These are phyloP conservation scores for Epinephelus malabaricus DNA, from an alignment of 2,797 vertebrate genomes.

Conservation along the genomic window DNA sequence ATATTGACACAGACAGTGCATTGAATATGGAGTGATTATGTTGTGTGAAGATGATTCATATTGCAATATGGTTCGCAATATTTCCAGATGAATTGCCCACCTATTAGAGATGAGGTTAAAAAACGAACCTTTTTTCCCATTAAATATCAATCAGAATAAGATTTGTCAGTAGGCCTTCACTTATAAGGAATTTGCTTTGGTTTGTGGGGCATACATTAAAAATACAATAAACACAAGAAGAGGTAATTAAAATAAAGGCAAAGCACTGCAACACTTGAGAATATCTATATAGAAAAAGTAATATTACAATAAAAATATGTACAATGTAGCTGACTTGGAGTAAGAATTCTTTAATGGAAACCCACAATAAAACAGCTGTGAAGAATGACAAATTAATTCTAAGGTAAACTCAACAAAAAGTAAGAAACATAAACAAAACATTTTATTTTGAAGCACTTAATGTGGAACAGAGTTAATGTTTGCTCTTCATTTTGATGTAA, in stretches of 20 bases:
- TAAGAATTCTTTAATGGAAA: background rate
- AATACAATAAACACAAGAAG: too few species aligned
- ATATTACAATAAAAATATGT: too few species aligned
- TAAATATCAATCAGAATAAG: too few species aligned
- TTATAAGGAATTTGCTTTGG: too few species aligned
- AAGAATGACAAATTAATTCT: background rate
- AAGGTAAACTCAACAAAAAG: background rate
- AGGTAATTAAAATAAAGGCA: too few species aligned
- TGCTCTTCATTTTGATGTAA: background rate
- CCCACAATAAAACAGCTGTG: background rate
- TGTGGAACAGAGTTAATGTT: background rate
- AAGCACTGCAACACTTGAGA: too few species aligned
- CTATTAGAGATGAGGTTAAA: background rate
- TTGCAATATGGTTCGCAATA: background rate
- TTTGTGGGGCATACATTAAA: too few species aligned
- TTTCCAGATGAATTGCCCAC: background rate
- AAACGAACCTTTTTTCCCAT: background rate
- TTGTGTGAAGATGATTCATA: background rate
- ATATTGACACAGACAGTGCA: background rate
- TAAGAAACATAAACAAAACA: background rate
- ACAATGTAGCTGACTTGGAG: too few species aligned
- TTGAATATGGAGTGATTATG: background rate
- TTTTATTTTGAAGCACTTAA: too few species aligned
- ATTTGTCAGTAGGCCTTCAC: too few species aligned
- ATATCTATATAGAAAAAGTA: too few species aligned